These are phyloP conservation scores for Cygnus atratus DNA, from an alignment of 2,113 vertebrate species.

Conservation along the genomic window DNA sequence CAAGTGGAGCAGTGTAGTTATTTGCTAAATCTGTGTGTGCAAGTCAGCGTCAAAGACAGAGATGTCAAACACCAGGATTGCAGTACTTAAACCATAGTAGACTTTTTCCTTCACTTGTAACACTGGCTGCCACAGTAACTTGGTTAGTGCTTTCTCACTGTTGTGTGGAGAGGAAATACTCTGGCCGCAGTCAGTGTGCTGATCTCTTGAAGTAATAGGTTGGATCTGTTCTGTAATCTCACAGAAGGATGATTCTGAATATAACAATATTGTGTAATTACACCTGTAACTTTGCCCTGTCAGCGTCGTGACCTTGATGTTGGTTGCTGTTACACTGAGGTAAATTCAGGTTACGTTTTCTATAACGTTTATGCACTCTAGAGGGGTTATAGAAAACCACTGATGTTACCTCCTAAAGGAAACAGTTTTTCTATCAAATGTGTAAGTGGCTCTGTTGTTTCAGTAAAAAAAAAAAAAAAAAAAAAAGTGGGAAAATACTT, in stretches of 20 bases:
- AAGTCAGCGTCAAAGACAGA: neutral
- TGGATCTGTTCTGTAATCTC: neutral
- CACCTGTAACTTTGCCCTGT: neutral
- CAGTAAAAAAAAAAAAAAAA: neutral
- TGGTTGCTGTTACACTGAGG: neutral
- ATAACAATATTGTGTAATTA: neutral
- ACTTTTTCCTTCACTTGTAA: neutral
- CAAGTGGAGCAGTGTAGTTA: neutral
- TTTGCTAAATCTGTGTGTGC: neutral
- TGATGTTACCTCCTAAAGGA: neutral
- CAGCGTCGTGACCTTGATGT: neutral
- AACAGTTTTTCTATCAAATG: neutral
- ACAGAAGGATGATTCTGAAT: neutral
- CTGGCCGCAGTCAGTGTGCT: neutral
- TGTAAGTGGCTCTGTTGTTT: neutral
- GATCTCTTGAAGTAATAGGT: neutral
- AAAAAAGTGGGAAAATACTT: neutral
- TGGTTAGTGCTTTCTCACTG: neutral
- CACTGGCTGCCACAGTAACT: neutral
- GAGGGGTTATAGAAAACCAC: neutral
- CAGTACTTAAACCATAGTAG: neutral
- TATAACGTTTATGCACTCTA: neutral
- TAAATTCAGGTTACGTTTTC: neutral
- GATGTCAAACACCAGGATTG: neutral
- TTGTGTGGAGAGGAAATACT: neutral